Conservation (phyloP, 64 coral and sea anemone species). For the Stichodactyla mertensii region DNA sequence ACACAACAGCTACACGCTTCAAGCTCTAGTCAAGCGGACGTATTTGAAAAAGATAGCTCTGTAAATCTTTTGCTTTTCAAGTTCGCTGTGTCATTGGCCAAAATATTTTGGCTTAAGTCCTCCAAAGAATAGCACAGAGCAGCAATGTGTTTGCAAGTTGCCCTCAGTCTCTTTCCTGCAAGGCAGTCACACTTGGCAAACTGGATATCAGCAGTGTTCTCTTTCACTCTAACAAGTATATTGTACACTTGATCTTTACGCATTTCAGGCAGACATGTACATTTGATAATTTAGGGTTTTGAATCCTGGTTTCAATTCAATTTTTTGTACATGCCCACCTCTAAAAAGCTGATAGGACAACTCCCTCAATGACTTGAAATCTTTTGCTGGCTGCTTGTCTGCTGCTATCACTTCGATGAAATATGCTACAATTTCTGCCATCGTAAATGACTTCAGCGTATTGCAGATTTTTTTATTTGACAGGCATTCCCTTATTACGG, state of each 20-base stretch:
- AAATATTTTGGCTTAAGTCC: too few species aligned
- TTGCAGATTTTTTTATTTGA: background rate
- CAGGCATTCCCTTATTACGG: background rate
- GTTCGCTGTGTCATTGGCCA: background rate
- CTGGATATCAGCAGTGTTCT: too few species aligned
- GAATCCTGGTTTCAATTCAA: background rate
- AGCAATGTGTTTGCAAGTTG: too few species aligned
- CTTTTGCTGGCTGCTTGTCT: conserved; percentile 11
- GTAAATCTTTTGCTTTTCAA: too few species aligned
- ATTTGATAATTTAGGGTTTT: conserved; percentile 26
- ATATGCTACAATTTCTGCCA: background rate
- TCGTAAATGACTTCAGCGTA: background rate
- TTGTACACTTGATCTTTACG: background rate
- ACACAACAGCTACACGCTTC: too few species aligned
- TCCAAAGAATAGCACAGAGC: too few species aligned
- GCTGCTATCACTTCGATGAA: background rate
- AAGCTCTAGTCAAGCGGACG: too few species aligned
- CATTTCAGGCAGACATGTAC: conserved; percentile 28
- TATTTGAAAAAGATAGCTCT: too few species aligned
- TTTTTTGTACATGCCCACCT: conserved; percentile 32
- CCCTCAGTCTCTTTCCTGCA: too few species aligned
- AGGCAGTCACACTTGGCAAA: too few species aligned
- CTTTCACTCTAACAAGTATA: conserved; percentile 14
- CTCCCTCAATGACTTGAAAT: conserved; percentile 11
- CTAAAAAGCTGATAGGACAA: too few species aligned